A percentile compares a stretch with the other conserved stretches of the same genome.
These are phyloP conservation scores for Apotomis turbidana DNA, from an alignment of 2,888 invertebrate species.

Conservation along the genomic window DNA sequence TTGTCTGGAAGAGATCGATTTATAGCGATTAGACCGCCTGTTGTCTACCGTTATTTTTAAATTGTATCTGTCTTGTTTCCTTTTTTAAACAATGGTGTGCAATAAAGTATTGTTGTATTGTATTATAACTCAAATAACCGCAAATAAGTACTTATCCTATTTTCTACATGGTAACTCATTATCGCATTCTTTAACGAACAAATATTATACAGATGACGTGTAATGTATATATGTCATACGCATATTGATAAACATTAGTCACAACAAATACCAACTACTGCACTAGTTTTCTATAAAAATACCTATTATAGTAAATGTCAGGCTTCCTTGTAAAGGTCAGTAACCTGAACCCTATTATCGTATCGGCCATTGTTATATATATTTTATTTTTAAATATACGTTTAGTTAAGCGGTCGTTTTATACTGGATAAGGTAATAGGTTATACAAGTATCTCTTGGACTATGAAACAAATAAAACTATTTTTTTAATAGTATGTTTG, in stretches of 20 bases:
- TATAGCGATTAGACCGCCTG: no score
- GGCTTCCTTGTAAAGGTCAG: slow-evolving; percentile 12
- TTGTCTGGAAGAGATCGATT: no score
- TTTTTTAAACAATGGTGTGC: no score
- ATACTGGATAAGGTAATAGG: background rate
- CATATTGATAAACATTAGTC: slow-evolving; percentile 12
- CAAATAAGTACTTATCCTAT: no score
- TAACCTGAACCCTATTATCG: slow-evolving; percentile 4
- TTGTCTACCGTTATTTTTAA: no score
- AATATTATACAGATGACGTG: background rate
- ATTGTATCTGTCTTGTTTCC: no score
- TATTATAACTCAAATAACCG: no score
- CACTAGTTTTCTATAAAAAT: background rate
- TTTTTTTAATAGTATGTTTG: no score
- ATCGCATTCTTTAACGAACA: background rate
- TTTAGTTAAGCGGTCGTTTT: background rate
- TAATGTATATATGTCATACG: no score
- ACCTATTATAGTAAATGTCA: background rate
- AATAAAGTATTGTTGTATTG: no score
- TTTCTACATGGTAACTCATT: background rate
- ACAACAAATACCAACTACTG: slow-evolving; percentile 17
- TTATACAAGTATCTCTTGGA: background rate
- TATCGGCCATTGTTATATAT: slow-evolving; percentile 10
- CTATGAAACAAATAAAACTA: background rate
- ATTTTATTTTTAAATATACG: background rate